Evolutionary conservation across 2,797 vertebrate species (phyloP).

Genomic region (Nyctibius grandis): DNA sequence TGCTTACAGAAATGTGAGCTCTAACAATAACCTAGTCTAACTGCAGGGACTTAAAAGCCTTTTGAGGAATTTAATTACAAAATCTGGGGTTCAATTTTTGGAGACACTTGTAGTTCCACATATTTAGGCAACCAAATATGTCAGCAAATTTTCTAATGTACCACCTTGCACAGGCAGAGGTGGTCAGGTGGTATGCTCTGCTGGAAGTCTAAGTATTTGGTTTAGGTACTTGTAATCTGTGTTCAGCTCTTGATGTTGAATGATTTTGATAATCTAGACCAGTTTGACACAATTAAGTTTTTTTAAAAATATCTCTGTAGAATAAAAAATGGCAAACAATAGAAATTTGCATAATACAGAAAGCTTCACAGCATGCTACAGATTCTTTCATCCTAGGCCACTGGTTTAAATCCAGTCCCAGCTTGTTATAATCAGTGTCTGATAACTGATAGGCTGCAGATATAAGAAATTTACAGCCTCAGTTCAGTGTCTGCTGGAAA

Average conservation of each 20-base stretch:
- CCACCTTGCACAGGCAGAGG: not conserved
- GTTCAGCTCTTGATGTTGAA: not conserved
- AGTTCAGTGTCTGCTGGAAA: not conserved
- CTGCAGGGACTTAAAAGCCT: not conserved
- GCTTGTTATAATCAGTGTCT: not conserved
- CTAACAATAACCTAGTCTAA: not conserved
- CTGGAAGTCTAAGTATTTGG: not conserved
- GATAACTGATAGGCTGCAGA: not conserved
- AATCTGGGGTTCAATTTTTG: not conserved
- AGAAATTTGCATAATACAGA: not conserved
- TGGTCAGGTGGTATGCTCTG: not conserved
- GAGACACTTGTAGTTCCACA: not conserved
- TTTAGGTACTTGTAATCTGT: not conserved
- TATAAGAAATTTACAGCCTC: not conserved
- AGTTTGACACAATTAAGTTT: not conserved
- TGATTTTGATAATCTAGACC: not conserved
- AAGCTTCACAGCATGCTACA: not conserved
- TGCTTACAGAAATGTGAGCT: not conserved
- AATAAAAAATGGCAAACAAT: not conserved
- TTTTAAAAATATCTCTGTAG: not conserved
- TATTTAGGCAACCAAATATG: not conserved
- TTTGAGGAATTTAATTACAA: not conserved
- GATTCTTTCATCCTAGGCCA: not conserved
- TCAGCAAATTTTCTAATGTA: not conserved
- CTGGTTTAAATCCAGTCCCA: not conserved